Base-by-base conservation (phyloP, 1,140 invertebrate species). In the Leptonema lineaticorne region DNA sequence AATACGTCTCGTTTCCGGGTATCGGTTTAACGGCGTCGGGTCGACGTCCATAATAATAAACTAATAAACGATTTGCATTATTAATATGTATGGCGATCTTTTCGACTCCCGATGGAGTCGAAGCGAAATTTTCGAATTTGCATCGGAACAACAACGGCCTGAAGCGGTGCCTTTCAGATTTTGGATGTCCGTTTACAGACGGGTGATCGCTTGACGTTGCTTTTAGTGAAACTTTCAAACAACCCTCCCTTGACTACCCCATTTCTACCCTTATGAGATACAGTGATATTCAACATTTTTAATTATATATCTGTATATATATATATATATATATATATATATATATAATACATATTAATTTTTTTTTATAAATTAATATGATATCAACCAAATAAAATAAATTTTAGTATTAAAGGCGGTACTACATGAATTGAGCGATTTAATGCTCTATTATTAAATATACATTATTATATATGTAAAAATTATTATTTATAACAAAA, bases 51-150 rank as follows among this genome's bases (percentile, higher is more conserved):
- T 58, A n/a, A n/a, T n/a, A n/a, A n/a, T n/a, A 58, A 58, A 58
- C 56, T 58, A 58, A 58, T 58, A 58, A 58, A 28, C 26, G 56
- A 58, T 58, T 58, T 58, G 26, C 56, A 58, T 58, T n/a, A n/a
- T n/a, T n/a, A 58, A 58, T 58, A 58, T 28, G 22, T 28, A 14
- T 26, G 20, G 56, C 29, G 20, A 58, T 27, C 56, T 27, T 22
- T 41, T 41, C 9, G 37, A 16, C 37, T 11, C 24, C 2, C 5
- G 16, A 16, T 48, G 11, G 14, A n/a, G 45, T 48, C 16, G 18
- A 20, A 20, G 48, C 48, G 48, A 1, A 53, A 20, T 20, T 7
- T 18, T 5, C 56, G 26, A 22, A 58, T 58, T 58, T 58, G 56
- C 56, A 58, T 58, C 8, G 56, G 48, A 20, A 11, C 26, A 9